A percentile compares a stretch with the other conserved stretches of the same genome.
These are phyloP conservation scores for Drosophila sulfurigaster DNA, from an alignment of 1,140 invertebrate genomes.

Conservation along the genomic window DNA sequence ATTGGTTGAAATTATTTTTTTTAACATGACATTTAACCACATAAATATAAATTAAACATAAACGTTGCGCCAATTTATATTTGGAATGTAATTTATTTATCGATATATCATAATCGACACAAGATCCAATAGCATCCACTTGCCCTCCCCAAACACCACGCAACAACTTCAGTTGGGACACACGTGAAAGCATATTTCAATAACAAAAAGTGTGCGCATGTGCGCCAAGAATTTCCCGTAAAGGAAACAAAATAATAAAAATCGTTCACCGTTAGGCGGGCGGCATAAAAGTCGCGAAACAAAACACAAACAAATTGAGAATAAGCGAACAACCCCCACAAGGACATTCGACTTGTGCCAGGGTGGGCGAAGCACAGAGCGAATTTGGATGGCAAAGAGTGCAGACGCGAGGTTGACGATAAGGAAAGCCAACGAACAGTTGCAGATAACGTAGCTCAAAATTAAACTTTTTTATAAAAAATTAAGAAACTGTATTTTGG, in stretches of 20 bases:
- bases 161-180: conserved; percentile 12
- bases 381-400: conserved; percentile 46
- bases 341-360: conserved; percentile 61
- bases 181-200: conserved; percentile 50
- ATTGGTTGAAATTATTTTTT: no score
- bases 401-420: conserved; percentile 43
- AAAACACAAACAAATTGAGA: conserved; percentile 65
- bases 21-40: no score
- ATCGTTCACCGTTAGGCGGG: conserved; percentile 24
- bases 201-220: conserved; percentile 74
- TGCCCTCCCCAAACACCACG: conserved; percentile 1
- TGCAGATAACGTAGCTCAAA: conserved; percentile 34
- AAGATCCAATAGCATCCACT: conserved; percentile 4
- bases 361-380: conserved; percentile 54
- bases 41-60: no score
- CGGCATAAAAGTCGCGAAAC: conserved; percentile 53
- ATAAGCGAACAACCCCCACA: conserved; percentile 63
- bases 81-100: background rate
- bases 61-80: background rate
- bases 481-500: background rate
- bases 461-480: background rate
- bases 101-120: background rate
- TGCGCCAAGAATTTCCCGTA: conserved; percentile 57
- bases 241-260: conserved; percentile 24
- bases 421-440: conserved; percentile 18